Percentiles rank a stretch among this genome's conserved stretches.
These are phyloP conservation scores for Aphrophora alni DNA, from an alignment of 2,888 invertebrate species.

Conservation along the genomic window DNA sequence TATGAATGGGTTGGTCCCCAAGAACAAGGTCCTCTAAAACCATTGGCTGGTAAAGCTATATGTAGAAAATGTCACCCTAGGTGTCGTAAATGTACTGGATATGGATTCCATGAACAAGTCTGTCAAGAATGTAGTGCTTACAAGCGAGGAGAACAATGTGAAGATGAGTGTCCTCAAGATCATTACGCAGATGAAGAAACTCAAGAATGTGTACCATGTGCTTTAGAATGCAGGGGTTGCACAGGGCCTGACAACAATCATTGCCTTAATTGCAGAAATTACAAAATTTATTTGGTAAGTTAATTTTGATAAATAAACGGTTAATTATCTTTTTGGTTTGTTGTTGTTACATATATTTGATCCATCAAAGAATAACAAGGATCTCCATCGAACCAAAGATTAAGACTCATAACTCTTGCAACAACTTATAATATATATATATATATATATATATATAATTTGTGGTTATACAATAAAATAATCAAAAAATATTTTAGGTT, in stretches of 20 bases:
- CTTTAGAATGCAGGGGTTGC: slow-evolving; percentile 85
- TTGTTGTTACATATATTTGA: not conserved
- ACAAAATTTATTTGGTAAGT: slow-evolving; percentile 49
- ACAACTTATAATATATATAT: no score
- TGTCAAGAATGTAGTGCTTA: slow-evolving; percentile 88
- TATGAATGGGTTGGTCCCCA: slow-evolving; percentile 83
- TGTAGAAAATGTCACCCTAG: slow-evolving; percentile 91
- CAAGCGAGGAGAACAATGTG: slow-evolving; percentile 87
- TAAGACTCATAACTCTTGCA: no score
- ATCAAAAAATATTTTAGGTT: no score
- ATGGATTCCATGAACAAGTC: slow-evolving; percentile 84
- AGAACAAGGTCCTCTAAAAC: slow-evolving; percentile 72
- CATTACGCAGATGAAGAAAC: slow-evolving; percentile 79
- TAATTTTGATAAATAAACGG: no score
- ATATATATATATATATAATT: no score
- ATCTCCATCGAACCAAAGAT: not conserved
- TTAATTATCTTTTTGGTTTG: slow-evolving; percentile 15
- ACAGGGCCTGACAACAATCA: slow-evolving; percentile 76
- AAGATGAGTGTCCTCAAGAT: slow-evolving; percentile 84
- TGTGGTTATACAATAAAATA: no score
- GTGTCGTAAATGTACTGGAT: slow-evolving; percentile 87
- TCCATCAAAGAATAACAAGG: no score
- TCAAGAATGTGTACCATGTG: slow-evolving; percentile 65
- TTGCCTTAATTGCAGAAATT: slow-evolving; percentile 60
- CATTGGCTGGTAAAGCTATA: slow-evolving; percentile 82